A percentile compares a stretch with the other conserved stretches of the same genome.
Evolutionary conservation across 2,888 invertebrate genomes (phyloP).

Genomic region (Parthenolecanium corni): DNA sequence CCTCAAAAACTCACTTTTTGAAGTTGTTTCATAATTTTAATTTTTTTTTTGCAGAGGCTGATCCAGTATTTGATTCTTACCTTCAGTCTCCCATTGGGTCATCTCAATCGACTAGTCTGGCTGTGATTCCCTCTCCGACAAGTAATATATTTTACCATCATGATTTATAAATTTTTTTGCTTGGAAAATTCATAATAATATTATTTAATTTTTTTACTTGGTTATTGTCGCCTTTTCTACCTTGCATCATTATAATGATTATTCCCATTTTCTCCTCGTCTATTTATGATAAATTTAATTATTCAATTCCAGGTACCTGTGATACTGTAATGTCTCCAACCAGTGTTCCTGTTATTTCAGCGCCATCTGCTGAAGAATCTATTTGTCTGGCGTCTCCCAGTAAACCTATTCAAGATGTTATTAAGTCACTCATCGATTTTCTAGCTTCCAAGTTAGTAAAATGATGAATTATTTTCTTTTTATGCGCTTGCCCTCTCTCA

Average conservation of each 20-base stretch:
- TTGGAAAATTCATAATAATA: background rate
- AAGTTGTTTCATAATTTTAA: background rate
- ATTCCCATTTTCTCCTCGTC: background rate
- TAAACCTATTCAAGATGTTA: constrained; percentile 66
- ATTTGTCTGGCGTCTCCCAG: constrained; percentile 37
- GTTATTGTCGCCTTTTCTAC: background rate
- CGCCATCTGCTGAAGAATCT: constrained; percentile 9
- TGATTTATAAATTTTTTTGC: too few relatives aligned
- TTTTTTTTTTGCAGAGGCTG: constrained; percentile 46
- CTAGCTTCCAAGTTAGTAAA: constrained; percentile 51
- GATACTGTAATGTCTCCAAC: constrained; percentile 9
- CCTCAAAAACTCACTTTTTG: too few relatives aligned
- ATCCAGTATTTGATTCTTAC: constrained; percentile 59
- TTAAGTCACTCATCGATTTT: constrained; percentile 83
- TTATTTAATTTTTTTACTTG: background rate
- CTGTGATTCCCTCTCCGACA: constrained; percentile 33
- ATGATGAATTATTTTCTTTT: too few relatives aligned
- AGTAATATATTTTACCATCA: constrained; percentile 27
- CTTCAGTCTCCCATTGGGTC: constrained; percentile 45
- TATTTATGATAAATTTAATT: background rate
- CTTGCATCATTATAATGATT: background rate
- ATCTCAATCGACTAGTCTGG: constrained; percentile 34
- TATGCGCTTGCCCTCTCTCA: too few relatives aligned
- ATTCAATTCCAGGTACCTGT: constrained; percentile 3
- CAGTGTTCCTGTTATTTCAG: background rate